Evolutionary conservation across 2,888 invertebrate genomes (phyloP).

Genomic region (Selenia dentaria): DNA sequence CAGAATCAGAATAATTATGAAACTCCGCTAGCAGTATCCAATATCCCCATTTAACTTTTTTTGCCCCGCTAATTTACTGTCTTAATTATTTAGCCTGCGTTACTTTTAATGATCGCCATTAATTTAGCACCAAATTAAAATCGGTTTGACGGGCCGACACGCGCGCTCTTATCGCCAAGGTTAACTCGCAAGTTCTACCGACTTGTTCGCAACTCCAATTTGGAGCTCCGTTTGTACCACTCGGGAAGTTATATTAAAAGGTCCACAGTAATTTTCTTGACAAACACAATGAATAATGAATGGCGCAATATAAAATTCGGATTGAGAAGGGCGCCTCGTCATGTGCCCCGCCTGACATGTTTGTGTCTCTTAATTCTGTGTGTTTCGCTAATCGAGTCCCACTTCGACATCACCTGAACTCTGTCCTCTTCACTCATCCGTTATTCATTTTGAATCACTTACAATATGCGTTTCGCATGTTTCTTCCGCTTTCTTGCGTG

Average conservation of each 20-base stretch:
- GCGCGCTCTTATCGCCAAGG: conserved; percentile 68
- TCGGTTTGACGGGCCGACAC: conserved; percentile 65
- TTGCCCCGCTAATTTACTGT: conserved; percentile 15
- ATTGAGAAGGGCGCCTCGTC: conserved; percentile 73
- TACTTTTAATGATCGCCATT: conserved; percentile 60
- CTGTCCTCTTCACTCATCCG: conserved; percentile 53
- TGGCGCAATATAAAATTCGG: conserved; percentile 81
- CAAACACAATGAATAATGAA: conserved; percentile 81
- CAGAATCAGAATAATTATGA: conserved; percentile 12
- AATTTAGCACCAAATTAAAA: conserved; percentile 67
- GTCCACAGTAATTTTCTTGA: conserved; percentile 81
- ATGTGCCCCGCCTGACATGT: conserved; percentile 72
- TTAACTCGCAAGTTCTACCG: conserved; percentile 59
- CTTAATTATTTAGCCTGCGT: conserved; percentile 32
- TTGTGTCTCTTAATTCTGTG: conserved; percentile 81
- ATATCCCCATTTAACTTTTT: conserved; percentile 17
- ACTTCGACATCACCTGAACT: conserved; percentile 64
- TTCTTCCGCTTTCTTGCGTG: conserved; percentile 48
- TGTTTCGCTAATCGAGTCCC: conserved; percentile 82
- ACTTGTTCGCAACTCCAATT: conserved; percentile 76
- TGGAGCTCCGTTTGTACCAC: conserved; percentile 69
- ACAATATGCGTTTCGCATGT: conserved; percentile 40
- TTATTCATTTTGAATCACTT: conserved; percentile 67
- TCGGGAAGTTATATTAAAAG: conserved; percentile 83
- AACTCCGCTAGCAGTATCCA: conserved; percentile 14